phyloP scores from a whole-genome alignment of 2,113 vertebrate species.

The Paraplagusia blochii region DNA sequence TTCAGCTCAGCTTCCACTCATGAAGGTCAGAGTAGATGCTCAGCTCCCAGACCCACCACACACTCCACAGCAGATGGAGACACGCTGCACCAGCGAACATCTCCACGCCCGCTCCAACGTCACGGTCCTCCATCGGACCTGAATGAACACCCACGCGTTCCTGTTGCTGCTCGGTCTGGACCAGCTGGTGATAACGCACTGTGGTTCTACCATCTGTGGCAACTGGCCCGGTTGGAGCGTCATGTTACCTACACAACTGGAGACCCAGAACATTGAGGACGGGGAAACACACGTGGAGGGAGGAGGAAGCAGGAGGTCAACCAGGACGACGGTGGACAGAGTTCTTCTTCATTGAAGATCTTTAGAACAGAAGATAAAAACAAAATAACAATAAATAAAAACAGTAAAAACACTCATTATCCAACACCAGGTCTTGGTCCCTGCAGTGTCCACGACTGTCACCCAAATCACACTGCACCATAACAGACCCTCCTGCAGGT shows the following conservation, averaged over 20 bases:
- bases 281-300: slow-evolving; percentile 25
- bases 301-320: too few relatives aligned
- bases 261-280: slow-evolving; percentile 39
- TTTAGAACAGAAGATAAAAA: too few relatives aligned
- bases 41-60: slow-evolving; percentile 21
- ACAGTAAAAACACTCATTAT: too few relatives aligned
- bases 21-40: slow-evolving; percentile 52
- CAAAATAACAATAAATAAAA: too few relatives aligned
- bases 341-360: too few relatives aligned
- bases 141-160: slow-evolving; percentile 63
- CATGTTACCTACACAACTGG: slow-evolving; percentile 62
- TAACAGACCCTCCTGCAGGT: too few relatives aligned
- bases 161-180: slow-evolving; percentile 55
- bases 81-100: slow-evolving; percentile 19
- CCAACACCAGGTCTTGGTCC: too few relatives aligned
- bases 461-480: too few relatives aligned
- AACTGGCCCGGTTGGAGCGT: slow-evolving; percentile 53
- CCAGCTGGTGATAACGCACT: slow-evolving; percentile 69
- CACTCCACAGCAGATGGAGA: too few relatives aligned
- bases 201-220: slow-evolving; percentile 61
- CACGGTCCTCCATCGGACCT: slow-evolving; percentile 36
- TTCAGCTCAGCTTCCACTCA: slow-evolving; percentile 28
- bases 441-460: too few relatives aligned
- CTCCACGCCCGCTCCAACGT: slow-evolving; percentile 36
- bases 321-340: too few relatives aligned